Conservation (phyloP, 1,140 invertebrate genomes). For the Physella acuta region DNA sequence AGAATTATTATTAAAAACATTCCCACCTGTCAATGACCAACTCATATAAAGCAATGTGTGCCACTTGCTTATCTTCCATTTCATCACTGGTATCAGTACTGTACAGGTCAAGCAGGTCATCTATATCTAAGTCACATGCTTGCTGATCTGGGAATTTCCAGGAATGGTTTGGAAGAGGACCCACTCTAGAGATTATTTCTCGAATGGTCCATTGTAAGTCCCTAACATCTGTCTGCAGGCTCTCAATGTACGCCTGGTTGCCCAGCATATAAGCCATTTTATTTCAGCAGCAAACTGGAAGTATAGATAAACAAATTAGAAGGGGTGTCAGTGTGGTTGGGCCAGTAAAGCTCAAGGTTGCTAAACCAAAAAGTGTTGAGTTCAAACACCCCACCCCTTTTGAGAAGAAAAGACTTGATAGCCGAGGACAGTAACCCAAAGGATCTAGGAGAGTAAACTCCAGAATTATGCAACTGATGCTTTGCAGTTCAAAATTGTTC, state of each 20-base stretch:
- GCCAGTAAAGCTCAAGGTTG: no score
- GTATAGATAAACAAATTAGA: no score
- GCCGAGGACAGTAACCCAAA: no score
- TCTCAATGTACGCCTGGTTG: conserved; percentile 52
- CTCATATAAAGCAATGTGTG: conserved; percentile 58
- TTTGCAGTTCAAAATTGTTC: no score
- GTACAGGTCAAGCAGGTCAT: conserved; percentile 54
- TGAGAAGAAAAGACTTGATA: no score
- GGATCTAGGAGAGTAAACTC: no score
- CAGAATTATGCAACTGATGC: no score
- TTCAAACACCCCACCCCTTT: no score
- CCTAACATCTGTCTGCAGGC: conserved; percentile 50
- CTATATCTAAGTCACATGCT: conserved; percentile 52
- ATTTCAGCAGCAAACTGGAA: no score
- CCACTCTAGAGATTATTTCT: conserved; percentile 50
- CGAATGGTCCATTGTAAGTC: conserved; percentile 53
- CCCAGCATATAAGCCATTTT: conserved; percentile 55
- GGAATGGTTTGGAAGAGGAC: conserved; percentile 48
- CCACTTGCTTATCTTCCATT: conserved; percentile 54
- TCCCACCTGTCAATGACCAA: conserved; percentile 56
- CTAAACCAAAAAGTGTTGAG: no score
- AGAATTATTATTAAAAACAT: neutral
- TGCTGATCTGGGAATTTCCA: conserved; percentile 59
- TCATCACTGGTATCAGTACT: conserved; percentile 38
- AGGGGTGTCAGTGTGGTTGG: no score